Evolutionary conservation across 2,797 vertebrate species (phyloP).

Genomic region (Darevskia mixta): DNA sequence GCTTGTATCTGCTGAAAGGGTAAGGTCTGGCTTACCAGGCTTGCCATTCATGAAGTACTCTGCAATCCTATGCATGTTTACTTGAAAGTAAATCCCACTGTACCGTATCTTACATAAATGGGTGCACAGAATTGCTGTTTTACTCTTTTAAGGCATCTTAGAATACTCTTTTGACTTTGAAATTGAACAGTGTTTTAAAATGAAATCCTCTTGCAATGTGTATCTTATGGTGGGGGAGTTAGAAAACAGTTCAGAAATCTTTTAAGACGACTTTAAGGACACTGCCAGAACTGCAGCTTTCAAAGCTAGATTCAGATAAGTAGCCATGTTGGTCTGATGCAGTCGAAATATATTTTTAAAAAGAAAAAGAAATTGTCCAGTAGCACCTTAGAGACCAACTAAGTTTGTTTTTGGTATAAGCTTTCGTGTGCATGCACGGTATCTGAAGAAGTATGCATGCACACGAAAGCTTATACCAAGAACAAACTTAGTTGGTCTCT

Average conservation of each 20-base stretch:
- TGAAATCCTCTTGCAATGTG: not conserved
- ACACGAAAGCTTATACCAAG: too few relatives aligned
- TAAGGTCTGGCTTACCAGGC: not conserved
- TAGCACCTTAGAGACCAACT: too few relatives aligned
- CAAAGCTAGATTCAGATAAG: not conserved
- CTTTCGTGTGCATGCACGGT: too few relatives aligned
- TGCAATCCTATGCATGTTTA: not conserved
- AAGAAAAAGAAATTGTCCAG: too few relatives aligned
- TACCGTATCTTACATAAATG: not conserved
- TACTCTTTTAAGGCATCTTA: not conserved
- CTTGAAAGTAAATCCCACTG: not conserved
- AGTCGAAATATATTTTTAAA: too few relatives aligned
- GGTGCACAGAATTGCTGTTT: not conserved
- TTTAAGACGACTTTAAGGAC: not conserved
- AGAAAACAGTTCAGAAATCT: not conserved
- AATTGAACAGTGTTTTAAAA: constrained; percentile 3
- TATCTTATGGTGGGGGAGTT: not conserved
- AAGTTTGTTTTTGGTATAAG: too few relatives aligned
- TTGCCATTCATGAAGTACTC: not conserved
- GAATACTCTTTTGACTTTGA: not conserved
- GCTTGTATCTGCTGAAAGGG: not conserved
- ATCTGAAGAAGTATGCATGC: too few relatives aligned
- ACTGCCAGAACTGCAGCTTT: not conserved
- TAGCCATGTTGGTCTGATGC: too few relatives aligned
- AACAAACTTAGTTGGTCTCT: too few relatives aligned